These are phyloP conservation scores for Drosophila pandora DNA, from an alignment of 1,140 invertebrate genomes.

Conservation along the genomic window DNA sequence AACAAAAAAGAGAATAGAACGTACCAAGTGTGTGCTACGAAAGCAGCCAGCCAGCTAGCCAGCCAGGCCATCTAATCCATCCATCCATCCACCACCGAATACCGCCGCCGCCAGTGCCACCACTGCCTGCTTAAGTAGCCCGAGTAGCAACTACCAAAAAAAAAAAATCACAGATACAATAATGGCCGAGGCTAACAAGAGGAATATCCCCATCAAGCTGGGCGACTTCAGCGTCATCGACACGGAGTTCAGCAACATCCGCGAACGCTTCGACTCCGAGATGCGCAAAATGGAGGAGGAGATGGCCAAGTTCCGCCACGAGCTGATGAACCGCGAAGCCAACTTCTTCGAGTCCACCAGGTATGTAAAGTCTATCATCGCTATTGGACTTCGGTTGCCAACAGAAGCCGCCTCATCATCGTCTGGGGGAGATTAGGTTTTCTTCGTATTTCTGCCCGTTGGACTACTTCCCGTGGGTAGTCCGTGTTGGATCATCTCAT, in stretches of 20 bases:
- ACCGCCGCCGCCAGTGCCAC: neutral
- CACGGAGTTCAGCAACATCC: constrained; percentile 97
- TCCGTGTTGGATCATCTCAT: constrained; percentile 18
- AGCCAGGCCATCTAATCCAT: neutral
- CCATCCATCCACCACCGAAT: constrained; percentile 7
- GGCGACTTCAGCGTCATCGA: constrained; percentile 98
- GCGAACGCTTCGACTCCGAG: constrained; percentile 97
- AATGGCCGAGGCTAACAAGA: constrained; percentile 91
- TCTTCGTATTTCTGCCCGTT: neutral
- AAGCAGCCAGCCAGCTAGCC: constrained; percentile 20
- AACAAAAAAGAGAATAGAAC: constrained; percentile 13
- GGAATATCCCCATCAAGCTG: constrained; percentile 96
- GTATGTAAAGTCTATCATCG: constrained; percentile 84
- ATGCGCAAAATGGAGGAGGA: constrained; percentile 99
- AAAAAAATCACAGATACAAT: constrained; percentile 78
- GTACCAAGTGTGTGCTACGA: neutral
- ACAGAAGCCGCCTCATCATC: constrained; percentile 5
- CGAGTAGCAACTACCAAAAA: constrained; percentile 21
- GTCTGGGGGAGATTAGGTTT: constrained; percentile 7
- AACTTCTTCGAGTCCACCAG: constrained; percentile 95
- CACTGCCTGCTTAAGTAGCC: neutral
- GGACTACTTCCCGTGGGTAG: neutral
- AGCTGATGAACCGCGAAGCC: constrained; percentile 95
- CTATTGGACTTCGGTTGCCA: constrained; percentile 2
- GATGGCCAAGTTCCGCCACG: constrained; percentile 97